Evolutionary conservation across 1,140 invertebrate species (phyloP).

Genomic region (Sminthurinus signatus): DNA sequence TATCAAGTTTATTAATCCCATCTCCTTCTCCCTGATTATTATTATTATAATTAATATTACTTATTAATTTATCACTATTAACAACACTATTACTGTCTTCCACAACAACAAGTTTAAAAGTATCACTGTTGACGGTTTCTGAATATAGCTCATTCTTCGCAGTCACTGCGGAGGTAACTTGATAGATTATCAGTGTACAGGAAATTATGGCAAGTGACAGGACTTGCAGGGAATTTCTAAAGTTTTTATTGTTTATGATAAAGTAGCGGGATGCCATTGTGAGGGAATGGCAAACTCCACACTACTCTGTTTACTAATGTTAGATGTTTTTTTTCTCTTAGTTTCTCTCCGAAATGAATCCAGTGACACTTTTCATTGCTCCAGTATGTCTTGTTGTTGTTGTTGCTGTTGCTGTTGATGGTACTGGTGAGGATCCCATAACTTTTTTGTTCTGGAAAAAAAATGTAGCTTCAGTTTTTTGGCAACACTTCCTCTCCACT

Average conservation of each 20-base stretch:
- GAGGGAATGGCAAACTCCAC: no score
- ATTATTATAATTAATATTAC: background rate
- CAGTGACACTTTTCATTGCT: no score
- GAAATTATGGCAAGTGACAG: constrained; percentile 19
- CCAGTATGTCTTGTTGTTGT: no score
- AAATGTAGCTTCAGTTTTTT: background rate
- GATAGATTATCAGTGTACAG: constrained; percentile 20
- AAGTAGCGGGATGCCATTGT: constrained; percentile 1
- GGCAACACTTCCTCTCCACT: background rate
- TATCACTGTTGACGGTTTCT: background rate
- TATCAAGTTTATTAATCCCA: background rate
- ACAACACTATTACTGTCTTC: background rate
- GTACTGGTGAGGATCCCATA: no score
- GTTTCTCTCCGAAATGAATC: no score
- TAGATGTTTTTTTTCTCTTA: no score
- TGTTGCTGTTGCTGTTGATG: no score
- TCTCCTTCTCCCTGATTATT: no score
- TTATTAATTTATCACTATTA: background rate
- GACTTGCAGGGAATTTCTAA: constrained; percentile 15
- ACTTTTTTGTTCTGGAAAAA: background rate
- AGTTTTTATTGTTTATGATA: constrained; percentile 8
- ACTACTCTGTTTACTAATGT: no score
- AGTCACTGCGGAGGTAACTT: constrained; percentile 12
- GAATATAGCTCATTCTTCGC: background rate
- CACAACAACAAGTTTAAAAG: no score